Percentiles rank a stretch among this genome's conserved stretches.
These are phyloP conservation scores for Mnemiopsis leidyi DNA, from an alignment of 37 sponge, comb jelly and placozoan genomes.

Conservation along the genomic window DNA sequence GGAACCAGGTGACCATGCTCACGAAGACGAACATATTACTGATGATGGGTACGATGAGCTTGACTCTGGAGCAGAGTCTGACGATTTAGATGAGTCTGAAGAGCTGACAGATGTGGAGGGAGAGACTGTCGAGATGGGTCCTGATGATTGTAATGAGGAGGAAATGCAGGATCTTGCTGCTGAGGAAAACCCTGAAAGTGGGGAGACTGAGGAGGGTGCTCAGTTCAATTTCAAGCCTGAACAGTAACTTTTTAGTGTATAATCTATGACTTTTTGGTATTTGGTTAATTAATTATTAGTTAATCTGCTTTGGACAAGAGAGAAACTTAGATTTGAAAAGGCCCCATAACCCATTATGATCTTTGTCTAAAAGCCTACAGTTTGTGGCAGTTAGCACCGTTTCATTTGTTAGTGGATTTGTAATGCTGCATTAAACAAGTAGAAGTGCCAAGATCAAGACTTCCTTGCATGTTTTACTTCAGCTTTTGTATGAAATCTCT, in stretches of 20 bases:
- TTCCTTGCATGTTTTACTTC: too few relatives aligned
- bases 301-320: too few relatives aligned
- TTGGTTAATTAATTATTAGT: not conserved
- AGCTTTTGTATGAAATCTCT: too few relatives aligned
- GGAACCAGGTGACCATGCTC: not conserved
- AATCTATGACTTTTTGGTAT: not conserved
- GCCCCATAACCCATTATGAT: too few relatives aligned
- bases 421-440: too few relatives aligned
- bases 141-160: conserved; percentile 13
- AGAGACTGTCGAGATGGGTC: conserved; percentile 43
- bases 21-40: conserved; percentile 1
- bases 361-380: too few relatives aligned
- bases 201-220: not conserved
- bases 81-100: conserved; percentile 11
- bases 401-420: too few relatives aligned
- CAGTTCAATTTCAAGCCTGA: not conserved
- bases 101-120: not conserved
- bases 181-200: not conserved
- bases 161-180: not conserved
- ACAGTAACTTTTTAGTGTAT: not conserved
- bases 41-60: conserved; percentile 39
- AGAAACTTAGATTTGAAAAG: too few relatives aligned
- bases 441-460: too few relatives aligned
- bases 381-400: too few relatives aligned
- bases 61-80: conserved; percentile 25